Evolutionary conservation across 2,888 invertebrate genomes (phyloP), one percentile per base, ranked within the genome.

Genomic region (Pegoplata infirma): DNA sequence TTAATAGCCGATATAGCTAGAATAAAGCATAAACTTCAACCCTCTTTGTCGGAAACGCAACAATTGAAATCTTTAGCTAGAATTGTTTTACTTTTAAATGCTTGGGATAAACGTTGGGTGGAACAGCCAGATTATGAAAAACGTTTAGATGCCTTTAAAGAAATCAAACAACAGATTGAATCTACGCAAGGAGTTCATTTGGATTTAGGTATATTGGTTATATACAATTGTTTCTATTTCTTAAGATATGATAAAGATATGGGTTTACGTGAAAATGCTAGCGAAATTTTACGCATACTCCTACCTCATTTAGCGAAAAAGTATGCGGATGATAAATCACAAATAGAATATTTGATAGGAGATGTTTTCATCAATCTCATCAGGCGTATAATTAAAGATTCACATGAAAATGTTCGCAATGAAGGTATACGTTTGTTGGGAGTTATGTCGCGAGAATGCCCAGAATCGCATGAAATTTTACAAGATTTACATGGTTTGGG

Each of bases 101-200:
- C 98, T 0, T 97, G 94, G 91, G 95, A 98, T 89, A 91, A 92
- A 51, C 93, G 94, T 80, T 95, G 95, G 93, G 92, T 98, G n/a
- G 98, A 98, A 83, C 98, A 98, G 86, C 97, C 98, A 0, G 97
- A 98, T 90, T 97, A 95, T 84, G 93, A 95, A 77, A 91, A 91
- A 83, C 92, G 98, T 82, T 91, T 98, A 19, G 93, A 94, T 66
- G 95, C 95, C 0, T 96, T 96, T 83, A 93, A 92, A 83, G 90
- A 91, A 82, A 92, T 97, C 46, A 92, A 92, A 76, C 90, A 91
- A 1, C 56, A 81, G 3, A 87, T 86, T 1, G 87, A 91, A 67
- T 87, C 90, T 56, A 40, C 61, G 2, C 21, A 19, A 0, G 72
- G 71, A 23, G 89, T 95, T 4, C 92, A 93, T 59, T 87, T 94